A percentile compares a stretch with the other conserved stretches of the same genome.
Conservation (phyloP, 2,797 vertebrate genomes). For the Cyclopterus lumpus region DNA sequence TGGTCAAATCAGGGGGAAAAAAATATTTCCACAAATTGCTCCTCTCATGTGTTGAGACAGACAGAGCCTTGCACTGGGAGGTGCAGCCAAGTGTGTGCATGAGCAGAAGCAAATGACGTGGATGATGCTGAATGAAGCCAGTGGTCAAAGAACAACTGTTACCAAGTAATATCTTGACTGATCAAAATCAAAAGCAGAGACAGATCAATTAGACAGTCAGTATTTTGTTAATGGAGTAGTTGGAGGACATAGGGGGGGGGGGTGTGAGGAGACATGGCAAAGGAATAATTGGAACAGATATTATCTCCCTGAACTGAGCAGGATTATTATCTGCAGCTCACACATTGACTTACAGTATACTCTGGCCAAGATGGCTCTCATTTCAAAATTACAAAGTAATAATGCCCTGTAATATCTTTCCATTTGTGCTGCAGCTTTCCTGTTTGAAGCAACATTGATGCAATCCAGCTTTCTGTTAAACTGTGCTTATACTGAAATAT, state of each 20-base stretch:
- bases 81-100: slow-evolving; percentile 34
- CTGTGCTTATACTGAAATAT: neutral
- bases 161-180: neutral
- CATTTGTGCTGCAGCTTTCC: slow-evolving; percentile 24
- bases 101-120: slow-evolving; percentile 47
- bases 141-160: slow-evolving; percentile 24
- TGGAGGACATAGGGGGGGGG: slow-evolving; percentile 33
- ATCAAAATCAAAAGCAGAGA: slow-evolving; percentile 29
- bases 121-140: slow-evolving; percentile 29
- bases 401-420: slow-evolving; percentile 29
- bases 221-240: slow-evolving; percentile 53
- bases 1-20: slow-evolving; percentile 29
- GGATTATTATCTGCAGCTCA: slow-evolving; percentile 62
- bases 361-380: slow-evolving; percentile 50
- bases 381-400: slow-evolving; percentile 58
- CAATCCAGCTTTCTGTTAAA: slow-evolving; percentile 9
- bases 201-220: slow-evolving; percentile 37
- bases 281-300: slow-evolving; percentile 60
- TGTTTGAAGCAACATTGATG: slow-evolving; percentile 24
- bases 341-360: slow-evolving; percentile 50
- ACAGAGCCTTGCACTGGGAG: slow-evolving; percentile 6
- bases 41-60: slow-evolving; percentile 30
- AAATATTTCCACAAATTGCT: slow-evolving; percentile 22
- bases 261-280: slow-evolving; percentile 1
- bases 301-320: slow-evolving; percentile 49